phyloP scores from a whole-genome alignment of 2,113 vertebrate genomes.

The Clupea harengus region DNA sequence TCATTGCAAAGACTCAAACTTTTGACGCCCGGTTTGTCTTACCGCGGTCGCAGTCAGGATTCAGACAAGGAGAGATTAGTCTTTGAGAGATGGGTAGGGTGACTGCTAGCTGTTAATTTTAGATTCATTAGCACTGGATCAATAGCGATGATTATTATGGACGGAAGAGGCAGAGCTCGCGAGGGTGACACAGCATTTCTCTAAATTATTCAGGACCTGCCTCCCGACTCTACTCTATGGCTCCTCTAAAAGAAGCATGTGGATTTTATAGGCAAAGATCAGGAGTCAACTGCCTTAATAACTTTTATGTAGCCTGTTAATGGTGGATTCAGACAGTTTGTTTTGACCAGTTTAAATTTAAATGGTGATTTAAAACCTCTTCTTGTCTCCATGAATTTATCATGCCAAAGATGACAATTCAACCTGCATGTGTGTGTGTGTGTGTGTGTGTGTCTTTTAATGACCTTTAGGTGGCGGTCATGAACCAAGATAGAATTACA shows the following conservation, averaged over 20 bases:
- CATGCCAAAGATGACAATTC: not conserved
- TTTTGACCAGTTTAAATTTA: not conserved
- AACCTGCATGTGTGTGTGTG: not conserved
- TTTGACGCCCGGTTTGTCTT: not conserved
- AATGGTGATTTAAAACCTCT: not conserved
- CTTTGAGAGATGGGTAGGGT: not conserved
- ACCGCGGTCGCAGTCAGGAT: not conserved
- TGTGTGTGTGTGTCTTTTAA: not conserved
- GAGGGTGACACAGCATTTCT: constrained; percentile 25
- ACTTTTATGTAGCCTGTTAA: not conserved
- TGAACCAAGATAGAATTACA: not conserved
- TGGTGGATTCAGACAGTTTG: not conserved
- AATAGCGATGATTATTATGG: constrained; percentile 45
- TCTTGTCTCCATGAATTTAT: not conserved
- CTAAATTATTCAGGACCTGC: not conserved
- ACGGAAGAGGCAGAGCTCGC: not conserved
- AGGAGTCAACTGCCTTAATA: not conserved
- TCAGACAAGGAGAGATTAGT: not conserved
- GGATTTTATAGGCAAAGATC: not conserved
- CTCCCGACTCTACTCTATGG: not conserved
- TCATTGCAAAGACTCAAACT: not conserved
- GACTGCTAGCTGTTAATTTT: constrained; percentile 27
- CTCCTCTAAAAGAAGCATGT: not conserved
- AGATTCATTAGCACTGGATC: constrained; percentile 43
- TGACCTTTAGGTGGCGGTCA: constrained; percentile 2